Evolutionary conservation across 2,113 vertebrate genomes (phyloP).

Genomic region (Rhodinocichla rosea): DNA sequence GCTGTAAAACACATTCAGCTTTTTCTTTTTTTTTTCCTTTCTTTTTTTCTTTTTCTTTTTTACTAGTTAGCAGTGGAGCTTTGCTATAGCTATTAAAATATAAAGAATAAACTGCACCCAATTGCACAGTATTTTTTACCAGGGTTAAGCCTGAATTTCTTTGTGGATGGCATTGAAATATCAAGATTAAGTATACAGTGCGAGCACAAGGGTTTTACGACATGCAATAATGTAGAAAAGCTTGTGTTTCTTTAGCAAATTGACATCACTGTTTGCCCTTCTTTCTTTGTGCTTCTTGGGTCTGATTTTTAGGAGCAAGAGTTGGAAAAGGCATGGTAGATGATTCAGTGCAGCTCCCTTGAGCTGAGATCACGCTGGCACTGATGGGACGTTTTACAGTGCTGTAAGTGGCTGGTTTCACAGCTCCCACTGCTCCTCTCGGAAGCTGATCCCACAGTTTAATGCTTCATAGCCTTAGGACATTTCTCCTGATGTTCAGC

Average conservation of each 20-base stretch:
- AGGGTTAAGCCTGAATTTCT: slow-evolving; percentile 56
- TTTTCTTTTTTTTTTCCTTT: neutral
- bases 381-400: neutral
- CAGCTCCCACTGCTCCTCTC: neutral
- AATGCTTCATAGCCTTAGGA: neutral
- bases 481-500: neutral
- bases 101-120: slow-evolving; percentile 62
- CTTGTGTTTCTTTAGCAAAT: slow-evolving; percentile 43
- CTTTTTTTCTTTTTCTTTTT: neutral
- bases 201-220: neutral
- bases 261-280: slow-evolving; percentile 15
- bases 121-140: slow-evolving; percentile 60
- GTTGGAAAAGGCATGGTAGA: slow-evolving; percentile 8
- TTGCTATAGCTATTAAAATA: slow-evolving; percentile 61
- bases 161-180: slow-evolving; percentile 54
- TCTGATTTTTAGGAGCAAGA: neutral
- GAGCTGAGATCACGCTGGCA: neutral
- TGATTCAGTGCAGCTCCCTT: slow-evolving; percentile 1
- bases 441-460: neutral
- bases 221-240: neutral
- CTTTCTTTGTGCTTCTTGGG: slow-evolving; percentile 30
- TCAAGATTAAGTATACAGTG: slow-evolving; percentile 13
- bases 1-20: slow-evolving; percentile 52
- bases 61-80: slow-evolving; percentile 43
- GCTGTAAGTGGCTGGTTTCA: neutral